phyloP scores from a whole-genome alignment of 2,113 vertebrate species.

The Mesocricetus auratus region DNA sequence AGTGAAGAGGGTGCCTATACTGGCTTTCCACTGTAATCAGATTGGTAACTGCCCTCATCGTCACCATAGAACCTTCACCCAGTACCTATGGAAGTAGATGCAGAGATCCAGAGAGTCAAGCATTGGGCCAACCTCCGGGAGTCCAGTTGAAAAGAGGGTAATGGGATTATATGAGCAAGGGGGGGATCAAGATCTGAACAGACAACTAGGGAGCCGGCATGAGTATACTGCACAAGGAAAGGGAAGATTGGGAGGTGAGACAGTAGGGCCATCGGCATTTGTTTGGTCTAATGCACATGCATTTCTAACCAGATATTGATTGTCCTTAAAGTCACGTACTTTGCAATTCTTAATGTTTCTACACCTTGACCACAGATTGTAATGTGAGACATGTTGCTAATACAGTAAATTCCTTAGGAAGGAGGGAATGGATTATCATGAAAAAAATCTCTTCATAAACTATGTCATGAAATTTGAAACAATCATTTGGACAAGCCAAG shows the following conservation, averaged over 20 bases:
- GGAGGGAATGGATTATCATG: background rate
- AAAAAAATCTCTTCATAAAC: background rate
- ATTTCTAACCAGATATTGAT: background rate
- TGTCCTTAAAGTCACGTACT: background rate
- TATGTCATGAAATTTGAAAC: background rate
- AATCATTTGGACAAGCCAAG: background rate
- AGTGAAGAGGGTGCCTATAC: no score
- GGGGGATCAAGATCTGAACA: no score
- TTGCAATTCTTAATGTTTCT: background rate
- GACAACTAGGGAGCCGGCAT: no score
- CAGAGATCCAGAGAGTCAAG: no score
- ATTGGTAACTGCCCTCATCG: no score
- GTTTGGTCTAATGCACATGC: background rate
- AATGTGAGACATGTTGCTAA: background rate
- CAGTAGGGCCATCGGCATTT: background rate
- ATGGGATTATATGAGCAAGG: no score
- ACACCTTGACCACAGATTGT: background rate
- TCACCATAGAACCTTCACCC: no score
- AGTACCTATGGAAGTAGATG: no score
- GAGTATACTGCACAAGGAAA: no score
- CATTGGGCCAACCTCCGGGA: no score
- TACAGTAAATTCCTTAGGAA: background rate
- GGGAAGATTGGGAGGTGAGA: background rate
- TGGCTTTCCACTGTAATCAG: no score
- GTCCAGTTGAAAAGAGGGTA: no score